These are phyloP conservation scores for Epizoanthus illoricatus DNA, from an alignment of 92 coral and sea anemone genomes.

Conservation along the genomic window DNA sequence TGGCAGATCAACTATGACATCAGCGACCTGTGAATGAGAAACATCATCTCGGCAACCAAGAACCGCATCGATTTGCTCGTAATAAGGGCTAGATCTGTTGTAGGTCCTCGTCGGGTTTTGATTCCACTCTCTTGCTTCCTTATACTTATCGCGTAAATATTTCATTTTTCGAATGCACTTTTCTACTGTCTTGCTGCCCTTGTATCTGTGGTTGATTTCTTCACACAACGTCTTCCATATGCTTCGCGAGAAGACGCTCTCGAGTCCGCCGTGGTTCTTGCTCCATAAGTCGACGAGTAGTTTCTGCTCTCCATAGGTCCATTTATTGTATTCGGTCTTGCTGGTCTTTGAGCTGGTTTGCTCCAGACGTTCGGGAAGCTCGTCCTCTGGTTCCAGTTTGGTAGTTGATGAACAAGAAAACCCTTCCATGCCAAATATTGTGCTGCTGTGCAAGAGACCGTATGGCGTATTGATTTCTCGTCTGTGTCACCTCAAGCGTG, in stretches of 20 bases:
- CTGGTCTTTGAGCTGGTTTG: neutral
- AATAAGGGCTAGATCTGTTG: constrained; percentile 27
- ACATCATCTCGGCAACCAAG: constrained; percentile 1
- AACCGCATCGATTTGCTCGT: constrained; percentile 31
- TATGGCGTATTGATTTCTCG: neutral
- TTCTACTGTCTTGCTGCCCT: constrained; percentile 18
- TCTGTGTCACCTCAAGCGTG: neutral
- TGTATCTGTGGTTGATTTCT: constrained; percentile 14
- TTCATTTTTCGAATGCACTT: constrained; percentile 21
- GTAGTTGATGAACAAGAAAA: constrained; percentile 24
- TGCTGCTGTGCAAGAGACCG: neutral
- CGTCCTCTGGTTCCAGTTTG: constrained; percentile 18
- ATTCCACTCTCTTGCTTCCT: constrained; percentile 19
- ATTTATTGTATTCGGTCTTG: constrained; percentile 17
- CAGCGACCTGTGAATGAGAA: neutral
- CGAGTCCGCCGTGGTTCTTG: constrained; percentile 18
- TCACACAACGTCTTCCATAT: constrained; percentile 21
- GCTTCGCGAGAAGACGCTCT: constrained; percentile 7
- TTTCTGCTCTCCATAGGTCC: constrained; percentile 32
- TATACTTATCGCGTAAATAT: constrained; percentile 13
- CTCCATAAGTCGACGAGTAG: constrained; percentile 24
- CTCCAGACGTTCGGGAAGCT: neutral
- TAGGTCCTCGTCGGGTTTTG: constrained; percentile 20
- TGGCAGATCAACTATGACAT: neutral
- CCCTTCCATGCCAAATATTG: constrained; percentile 4